Base-by-base conservation (phyloP, 2,888 invertebrate species). In the Miltochrista miniata region DNA sequence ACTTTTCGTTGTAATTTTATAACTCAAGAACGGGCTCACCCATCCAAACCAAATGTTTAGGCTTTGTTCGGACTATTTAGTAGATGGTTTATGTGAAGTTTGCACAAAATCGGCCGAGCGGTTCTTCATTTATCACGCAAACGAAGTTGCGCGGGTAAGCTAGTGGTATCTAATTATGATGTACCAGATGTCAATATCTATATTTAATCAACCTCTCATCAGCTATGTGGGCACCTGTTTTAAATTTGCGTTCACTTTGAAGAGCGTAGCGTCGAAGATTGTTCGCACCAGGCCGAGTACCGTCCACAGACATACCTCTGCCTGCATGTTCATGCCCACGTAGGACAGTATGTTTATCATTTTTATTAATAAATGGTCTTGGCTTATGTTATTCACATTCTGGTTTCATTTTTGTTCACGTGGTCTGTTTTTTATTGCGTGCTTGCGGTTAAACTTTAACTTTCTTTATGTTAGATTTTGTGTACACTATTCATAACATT, bases 241-340 rank as follows among this genome's bases (percentile, higher is more conserved):
- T 55, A 93, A 78, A 79, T 93, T 93, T 49, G 89, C 82, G 63
- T 91, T 90, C 42, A 93, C 85, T 79, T 91, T 89, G 70, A 93
- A 92, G 51, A 93, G 82, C 1, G 93, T 93, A 10, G 92, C 90
- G 64, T 93, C 93, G 58, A 93, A 92, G 46, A 92, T 89, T 1
- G 92, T 92, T 42, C 87, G 76, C 56, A 90, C 61, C 29, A 93
- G 84, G 33, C 93, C 93, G 41, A 92, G 60, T n/a, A 93, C 58
- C 3, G 92, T 90, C 85, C 93, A 88, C 48, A 93, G 60, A 56
- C 93, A 85, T 1, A 93, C 82, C 70, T 93, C 93, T 0, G 88
- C 83, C 63, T 92, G 92, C 66, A 87, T 71, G 50, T 83, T 83
- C 77, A 93, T 81, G 30, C 93, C 93, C 24, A 91, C 65, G 48